phyloP scores from a whole-genome alignment of 2,888 invertebrate species.

The Cephus sareptanus region DNA sequence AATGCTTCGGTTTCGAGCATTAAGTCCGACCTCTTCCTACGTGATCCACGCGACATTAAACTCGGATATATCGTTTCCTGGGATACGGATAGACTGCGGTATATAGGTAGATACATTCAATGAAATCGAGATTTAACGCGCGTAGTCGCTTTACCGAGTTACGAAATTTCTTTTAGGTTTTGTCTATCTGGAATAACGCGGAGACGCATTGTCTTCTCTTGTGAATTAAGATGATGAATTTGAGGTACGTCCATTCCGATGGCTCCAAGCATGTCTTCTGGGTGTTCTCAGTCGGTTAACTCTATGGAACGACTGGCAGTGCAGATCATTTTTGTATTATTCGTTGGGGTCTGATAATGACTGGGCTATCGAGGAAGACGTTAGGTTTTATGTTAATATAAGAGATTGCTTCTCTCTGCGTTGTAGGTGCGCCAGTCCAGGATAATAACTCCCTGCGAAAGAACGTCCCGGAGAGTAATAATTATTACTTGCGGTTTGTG shows the following conservation, averaged over 20 bases:
- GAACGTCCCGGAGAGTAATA: constrained; percentile 37
- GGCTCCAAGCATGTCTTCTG: not conserved
- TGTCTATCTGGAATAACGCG: not conserved
- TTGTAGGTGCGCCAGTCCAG: constrained; percentile 51
- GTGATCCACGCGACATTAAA: constrained; percentile 3
- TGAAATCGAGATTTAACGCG: not conserved
- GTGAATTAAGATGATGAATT: not conserved
- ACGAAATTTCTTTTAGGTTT: not conserved
- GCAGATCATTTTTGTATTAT: not conserved
- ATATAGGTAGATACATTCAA: not conserved
- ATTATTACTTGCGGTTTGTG: constrained; percentile 37
- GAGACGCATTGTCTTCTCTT: not conserved
- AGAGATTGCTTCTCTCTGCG: constrained; percentile 12
- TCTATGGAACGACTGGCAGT: not conserved
- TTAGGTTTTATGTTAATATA: constrained; percentile 55
- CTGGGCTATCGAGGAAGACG: constrained; percentile 28
- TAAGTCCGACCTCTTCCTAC: not conserved
- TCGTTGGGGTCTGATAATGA: not conserved
- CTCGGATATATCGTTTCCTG: not conserved
- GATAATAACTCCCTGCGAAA: constrained; percentile 45
- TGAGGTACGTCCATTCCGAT: not conserved
- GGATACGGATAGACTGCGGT: not conserved
- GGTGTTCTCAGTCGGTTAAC: not conserved
- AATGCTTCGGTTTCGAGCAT: constrained; percentile 24
- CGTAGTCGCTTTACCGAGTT: not conserved